phyloP scores from a whole-genome alignment of 2,113 vertebrate species.

The Alaudala cheleensis region DNA sequence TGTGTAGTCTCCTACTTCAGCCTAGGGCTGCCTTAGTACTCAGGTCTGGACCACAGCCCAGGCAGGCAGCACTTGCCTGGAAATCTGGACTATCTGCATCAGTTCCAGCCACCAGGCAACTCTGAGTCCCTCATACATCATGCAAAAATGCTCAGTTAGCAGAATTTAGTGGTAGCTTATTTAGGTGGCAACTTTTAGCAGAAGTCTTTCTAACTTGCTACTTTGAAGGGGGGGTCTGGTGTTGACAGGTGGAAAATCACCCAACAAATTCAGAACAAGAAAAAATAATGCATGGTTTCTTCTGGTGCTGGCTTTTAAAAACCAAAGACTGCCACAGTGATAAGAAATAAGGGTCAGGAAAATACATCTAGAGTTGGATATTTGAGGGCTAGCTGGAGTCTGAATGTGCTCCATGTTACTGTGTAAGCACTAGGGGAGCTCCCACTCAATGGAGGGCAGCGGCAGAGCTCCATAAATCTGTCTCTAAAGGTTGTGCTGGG shows the following conservation, averaged over 20 bases:
- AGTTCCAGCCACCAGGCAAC: background rate
- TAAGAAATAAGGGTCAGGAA: background rate
- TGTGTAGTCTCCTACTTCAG: background rate
- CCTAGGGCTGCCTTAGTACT: background rate
- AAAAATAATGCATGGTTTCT: background rate
- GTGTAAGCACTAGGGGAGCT: accelerated
- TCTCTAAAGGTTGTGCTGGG: background rate
- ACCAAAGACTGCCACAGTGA: background rate
- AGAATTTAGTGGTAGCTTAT: background rate
- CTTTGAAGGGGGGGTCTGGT: background rate
- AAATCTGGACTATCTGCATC: accelerated
- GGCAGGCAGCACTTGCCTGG: background rate
- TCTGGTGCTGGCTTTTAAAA: background rate
- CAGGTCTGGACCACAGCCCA: background rate
- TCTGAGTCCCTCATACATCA: background rate
- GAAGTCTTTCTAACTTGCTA: background rate
- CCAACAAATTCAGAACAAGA: background rate
- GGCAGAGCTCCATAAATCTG: background rate
- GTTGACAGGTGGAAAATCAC: background rate
- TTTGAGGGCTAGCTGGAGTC: background rate
- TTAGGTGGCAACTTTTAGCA: background rate
- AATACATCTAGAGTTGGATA: background rate
- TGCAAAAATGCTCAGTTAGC: background rate
- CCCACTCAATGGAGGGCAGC: accelerated
- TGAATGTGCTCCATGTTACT: background rate